Base-by-base conservation (phyloP, 2,113 vertebrate species). In the Campylomormyrus tamandua region DNA sequence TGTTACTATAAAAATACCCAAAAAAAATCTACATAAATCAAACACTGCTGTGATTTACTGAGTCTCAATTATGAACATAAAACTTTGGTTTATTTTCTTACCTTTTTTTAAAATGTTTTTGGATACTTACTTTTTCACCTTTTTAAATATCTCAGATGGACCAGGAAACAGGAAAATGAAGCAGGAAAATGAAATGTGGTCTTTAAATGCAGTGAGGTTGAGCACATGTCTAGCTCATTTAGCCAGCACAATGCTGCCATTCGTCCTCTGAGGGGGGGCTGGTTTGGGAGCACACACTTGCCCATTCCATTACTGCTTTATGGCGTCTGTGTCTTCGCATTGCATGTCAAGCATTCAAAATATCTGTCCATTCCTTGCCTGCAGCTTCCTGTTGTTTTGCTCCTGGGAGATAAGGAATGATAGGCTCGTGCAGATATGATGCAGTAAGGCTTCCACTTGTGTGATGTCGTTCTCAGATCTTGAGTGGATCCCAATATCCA, bases 401-500 rank as follows among this genome's bases (percentile, higher is more conserved):
- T 91, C 93, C 94, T 93, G 90, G 87, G 90, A 95, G 95, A 96
- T 96, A 96, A 95, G 93, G 92, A 90, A 70, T 89, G 48, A 93
- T 93, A 92, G 91, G 93, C 62, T 50, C 91, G 66, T 92, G 49
- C 88, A 94, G 95, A 95, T 95, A 95, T 93, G 53, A 17, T 90
- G 87, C 91, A 84, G 84, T 85, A 91, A 90, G 31, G 13, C 56
- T 48, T 94, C 92, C 87, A 77, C n/a, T 13, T 45, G 27, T 58
- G 42, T 48, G 92, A 95, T 92, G 92, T 93, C 93, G 91, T 62
- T 91, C 93, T 94, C 92, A 93, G 90, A 94, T 95, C 93, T 92
- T 93, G 91, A 93, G 93, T 92, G 93, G 91, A 91, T 93, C 93
- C 94, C 94, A 94, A 93, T 84, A 93, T 91, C 93, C 94, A 94